Conservation (phyloP, 92 coral and sea anemone species). For the Bergia sp. region DNA sequence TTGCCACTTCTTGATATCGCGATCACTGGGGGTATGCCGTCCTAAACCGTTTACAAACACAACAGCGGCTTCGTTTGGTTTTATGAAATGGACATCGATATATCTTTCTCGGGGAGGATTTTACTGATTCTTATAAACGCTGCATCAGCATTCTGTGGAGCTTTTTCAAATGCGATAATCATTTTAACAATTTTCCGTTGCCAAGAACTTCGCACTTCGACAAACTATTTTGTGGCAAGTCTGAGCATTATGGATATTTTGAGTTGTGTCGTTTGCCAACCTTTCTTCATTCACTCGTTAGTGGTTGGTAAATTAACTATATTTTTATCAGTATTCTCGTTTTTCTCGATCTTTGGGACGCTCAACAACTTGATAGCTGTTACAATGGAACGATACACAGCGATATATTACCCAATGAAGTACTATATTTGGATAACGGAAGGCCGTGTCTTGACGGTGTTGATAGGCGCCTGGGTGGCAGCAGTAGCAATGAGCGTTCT, state of each 20-base stretch:
- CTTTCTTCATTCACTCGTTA: neutral
- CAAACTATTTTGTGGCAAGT: neutral
- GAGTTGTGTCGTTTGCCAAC: constrained; percentile 1
- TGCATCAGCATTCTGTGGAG: neutral
- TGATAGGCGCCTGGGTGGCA: neutral
- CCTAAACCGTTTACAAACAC: neutral
- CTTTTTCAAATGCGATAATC: neutral
- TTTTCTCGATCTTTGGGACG: constrained; percentile 1
- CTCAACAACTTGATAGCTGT: constrained; percentile 8
- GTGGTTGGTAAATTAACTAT: neutral
- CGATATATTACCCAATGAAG: neutral
- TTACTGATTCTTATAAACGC: neutral
- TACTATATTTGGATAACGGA: constrained; percentile 7
- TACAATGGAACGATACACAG: neutral
- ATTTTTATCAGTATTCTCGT: neutral
- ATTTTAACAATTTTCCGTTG: neutral
- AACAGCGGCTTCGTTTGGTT: neutral
- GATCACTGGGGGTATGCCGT: neutral
- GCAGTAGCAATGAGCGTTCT: neutral
- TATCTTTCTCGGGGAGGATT: neutral
- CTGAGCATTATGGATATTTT: neutral
- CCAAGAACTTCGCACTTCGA: neutral
- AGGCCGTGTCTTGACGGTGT: neutral
- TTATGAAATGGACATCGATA: neutral
- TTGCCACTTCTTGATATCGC: neutral